Base-by-base conservation (phyloP, 2,888 invertebrate genomes). In the Griposia aprilina region DNA sequence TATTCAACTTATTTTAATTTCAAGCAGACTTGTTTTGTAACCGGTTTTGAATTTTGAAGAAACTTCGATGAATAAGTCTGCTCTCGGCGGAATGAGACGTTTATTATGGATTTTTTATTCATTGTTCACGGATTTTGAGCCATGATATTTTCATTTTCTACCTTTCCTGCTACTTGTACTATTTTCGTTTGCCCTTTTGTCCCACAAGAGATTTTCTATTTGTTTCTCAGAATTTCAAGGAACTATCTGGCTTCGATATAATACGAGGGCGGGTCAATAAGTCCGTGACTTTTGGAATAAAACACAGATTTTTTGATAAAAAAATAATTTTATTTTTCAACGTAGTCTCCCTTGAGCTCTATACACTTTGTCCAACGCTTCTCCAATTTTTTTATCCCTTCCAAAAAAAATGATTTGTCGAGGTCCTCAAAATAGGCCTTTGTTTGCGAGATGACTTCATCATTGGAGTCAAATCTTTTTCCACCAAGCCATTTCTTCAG, bases 31-130 rank as follows among this genome's bases (percentile, higher is more conserved):
- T 66, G 52, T 52, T 66, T 59, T 62, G 20, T 52, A 74, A 83
- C 76, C 70, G 59, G 80, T 83, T 81, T 76, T 59, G 26, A n/a
- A 13, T 70, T 74, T 69, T 62, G 7, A 62, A 41, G 23, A 59
- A 67, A 59, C 45, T 11, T 36, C 8, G 13, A 74, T 50, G 67
- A 45, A 82, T 52, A 50, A 36, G 50, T 80, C 41, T 74, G 55
- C 52, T 81, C 8, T 36, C 36, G 23, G 62, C 20, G 52, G 30
- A 65, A 50, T 30, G 26, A 65, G 41, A 36, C 3, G 48, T 50
- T 48, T 55, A 23, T 57, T n/a, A 55, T 48, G 20, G 7, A 15
- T 30, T 48, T 30, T 78, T 57, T 45, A 57, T 52, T 59, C 2
- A 45, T 57, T 65, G 50, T 65, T 73, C 20, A 15, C 62, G 3